These are phyloP conservation scores for Drosophila bocki DNA, from an alignment of 1,140 invertebrate genomes.

Conservation along the genomic window DNA sequence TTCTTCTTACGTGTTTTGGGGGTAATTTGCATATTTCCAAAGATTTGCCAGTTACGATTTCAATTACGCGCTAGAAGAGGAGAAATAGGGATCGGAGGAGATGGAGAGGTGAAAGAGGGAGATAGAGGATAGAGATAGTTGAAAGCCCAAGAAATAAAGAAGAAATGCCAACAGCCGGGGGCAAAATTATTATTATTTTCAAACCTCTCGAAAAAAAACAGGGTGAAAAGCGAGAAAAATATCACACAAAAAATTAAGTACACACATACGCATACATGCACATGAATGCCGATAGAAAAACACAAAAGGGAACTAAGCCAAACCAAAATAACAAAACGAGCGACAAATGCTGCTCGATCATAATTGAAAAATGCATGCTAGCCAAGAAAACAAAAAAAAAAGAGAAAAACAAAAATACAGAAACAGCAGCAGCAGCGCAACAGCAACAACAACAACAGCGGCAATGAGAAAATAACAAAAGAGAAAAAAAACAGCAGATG, in stretches of 20 bases:
- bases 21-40: conserved; percentile 54
- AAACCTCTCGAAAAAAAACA: conserved; percentile 23
- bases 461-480: conserved; percentile 57
- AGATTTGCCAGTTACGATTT: conserved; percentile 56
- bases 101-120: conserved; percentile 1
- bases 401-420: conserved; percentile 10
- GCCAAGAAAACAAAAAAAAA: conserved; percentile 46
- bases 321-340: conserved; percentile 79
- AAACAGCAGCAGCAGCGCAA: conserved; percentile 27
- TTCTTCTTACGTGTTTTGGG: conserved; percentile 8
- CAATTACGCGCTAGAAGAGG: conserved; percentile 17
- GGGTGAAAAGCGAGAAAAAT: conserved; percentile 53
- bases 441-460: conserved; percentile 20
- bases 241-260: conserved; percentile 32
- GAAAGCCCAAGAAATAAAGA: conserved; percentile 15
- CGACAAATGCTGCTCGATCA: conserved; percentile 81
- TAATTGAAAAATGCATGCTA: conserved; percentile 77
- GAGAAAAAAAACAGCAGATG: conserved; percentile 73
- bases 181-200: conserved; percentile 35
- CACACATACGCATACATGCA: conserved; percentile 7
- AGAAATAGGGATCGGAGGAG: neutral
- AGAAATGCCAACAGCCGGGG: conserved; percentile 26
- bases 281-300: conserved; percentile 26
- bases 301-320: conserved; percentile 67
- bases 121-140: conserved; percentile 21